Conservation (phyloP, 2,888 invertebrate genomes). For the Parnassius orleans region DNA sequence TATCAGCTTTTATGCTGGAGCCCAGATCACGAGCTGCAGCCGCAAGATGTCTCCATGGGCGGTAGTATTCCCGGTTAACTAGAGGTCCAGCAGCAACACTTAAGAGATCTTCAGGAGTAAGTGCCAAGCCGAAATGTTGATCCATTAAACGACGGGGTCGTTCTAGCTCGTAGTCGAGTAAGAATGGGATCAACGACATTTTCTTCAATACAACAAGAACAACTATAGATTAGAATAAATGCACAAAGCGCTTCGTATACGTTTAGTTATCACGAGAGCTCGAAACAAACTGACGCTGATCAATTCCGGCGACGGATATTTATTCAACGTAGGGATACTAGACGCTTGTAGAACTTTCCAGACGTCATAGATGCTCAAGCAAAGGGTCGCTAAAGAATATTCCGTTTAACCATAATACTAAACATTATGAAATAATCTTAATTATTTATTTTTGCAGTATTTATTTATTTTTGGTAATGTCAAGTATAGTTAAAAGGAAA, state of each 20-base stretch:
- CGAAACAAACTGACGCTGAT: constrained; percentile 46
- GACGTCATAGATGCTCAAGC: constrained; percentile 42
- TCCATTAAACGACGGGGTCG: constrained; percentile 72
- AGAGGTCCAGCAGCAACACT: constrained; percentile 45
- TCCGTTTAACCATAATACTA: too few relatives aligned
- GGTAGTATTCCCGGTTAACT: constrained; percentile 57
- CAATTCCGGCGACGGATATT: constrained; percentile 42
- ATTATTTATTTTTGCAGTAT: too few relatives aligned
- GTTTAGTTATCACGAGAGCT: constrained; percentile 33
- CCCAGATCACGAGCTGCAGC: constrained; percentile 74
- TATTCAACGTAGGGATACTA: constrained; percentile 46
- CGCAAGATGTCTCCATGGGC: constrained; percentile 70
- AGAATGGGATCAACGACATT: constrained; percentile 76
- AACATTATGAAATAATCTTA: too few relatives aligned
- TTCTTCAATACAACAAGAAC: constrained; percentile 29
- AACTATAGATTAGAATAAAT: background rate
- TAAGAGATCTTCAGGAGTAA: constrained; percentile 74
- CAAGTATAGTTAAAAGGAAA: too few relatives aligned
- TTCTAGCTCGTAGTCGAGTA: constrained; percentile 60
- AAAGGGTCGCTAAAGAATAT: constrained; percentile 34
- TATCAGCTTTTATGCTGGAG: constrained; percentile 76
- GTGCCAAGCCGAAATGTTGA: constrained; percentile 77
- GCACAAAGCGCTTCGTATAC: constrained; percentile 25
- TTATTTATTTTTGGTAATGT: too few relatives aligned
- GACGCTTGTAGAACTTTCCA: constrained; percentile 53